These are phyloP conservation scores for Tolmerus cingulatus DNA, from an alignment of 2,888 invertebrate genomes.

Conservation along the genomic window DNA sequence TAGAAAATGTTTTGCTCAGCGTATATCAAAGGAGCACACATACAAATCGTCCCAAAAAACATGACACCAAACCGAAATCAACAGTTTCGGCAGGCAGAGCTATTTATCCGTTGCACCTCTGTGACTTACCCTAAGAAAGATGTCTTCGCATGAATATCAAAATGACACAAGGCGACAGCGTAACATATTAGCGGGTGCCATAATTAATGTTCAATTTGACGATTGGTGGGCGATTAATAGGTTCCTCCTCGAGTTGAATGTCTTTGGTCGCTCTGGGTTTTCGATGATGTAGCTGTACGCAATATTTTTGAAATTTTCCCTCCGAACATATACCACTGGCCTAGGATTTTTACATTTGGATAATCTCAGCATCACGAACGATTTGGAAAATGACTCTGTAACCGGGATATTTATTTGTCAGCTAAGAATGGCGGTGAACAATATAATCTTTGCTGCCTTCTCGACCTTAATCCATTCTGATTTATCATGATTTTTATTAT, in stretches of 20 bases:
- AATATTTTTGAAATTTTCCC: background rate
- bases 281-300: background rate
- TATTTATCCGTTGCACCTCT: background rate
- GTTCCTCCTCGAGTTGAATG: slow-evolving; percentile 22
- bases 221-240: slow-evolving; percentile 48
- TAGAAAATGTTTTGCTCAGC: background rate
- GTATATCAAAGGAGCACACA: slow-evolving; percentile 51
- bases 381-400: background rate
- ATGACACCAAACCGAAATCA: slow-evolving; percentile 55
- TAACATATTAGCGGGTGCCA: slow-evolving; percentile 51
- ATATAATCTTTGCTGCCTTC: background rate
- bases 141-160: slow-evolving; percentile 49
- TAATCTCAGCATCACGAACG: background rate
- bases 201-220: slow-evolving; percentile 50
- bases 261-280: background rate
- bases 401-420: slow-evolving; percentile 23
- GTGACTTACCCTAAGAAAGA: slow-evolving; percentile 45
- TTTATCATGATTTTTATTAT: background rate
- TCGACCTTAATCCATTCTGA: background rate
- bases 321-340: background rate
- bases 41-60: slow-evolving; percentile 61
- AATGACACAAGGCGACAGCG: slow-evolving; percentile 53
- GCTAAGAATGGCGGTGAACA: slow-evolving; percentile 13
- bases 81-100: slow-evolving; percentile 42
- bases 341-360: background rate